Conservation (phyloP, 1,140 invertebrate genomes). For the Formica exsecta region DNA sequence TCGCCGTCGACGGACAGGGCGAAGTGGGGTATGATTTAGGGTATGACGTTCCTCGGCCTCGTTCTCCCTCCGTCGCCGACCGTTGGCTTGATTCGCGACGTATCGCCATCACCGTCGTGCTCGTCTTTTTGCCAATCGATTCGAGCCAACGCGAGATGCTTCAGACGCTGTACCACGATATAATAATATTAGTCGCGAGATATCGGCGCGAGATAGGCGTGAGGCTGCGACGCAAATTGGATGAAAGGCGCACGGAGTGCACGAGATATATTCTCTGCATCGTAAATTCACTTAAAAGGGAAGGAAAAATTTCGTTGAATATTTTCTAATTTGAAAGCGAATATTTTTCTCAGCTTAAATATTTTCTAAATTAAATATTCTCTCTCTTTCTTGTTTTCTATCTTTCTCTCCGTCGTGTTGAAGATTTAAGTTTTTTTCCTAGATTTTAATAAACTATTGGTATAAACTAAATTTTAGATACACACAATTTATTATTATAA, state of each 20-base stretch:
- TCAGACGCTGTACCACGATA: background rate
- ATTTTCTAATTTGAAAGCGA: background rate
- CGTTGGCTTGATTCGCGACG: conserved; percentile 10
- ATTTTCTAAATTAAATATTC: background rate
- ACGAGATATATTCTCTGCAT: background rate
- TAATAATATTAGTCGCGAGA: conserved; percentile 45
- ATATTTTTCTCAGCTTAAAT: background rate
- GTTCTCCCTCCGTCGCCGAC: background rate
- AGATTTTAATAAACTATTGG: conserved; percentile 4
- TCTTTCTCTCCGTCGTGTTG: background rate
- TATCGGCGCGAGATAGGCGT: conserved; percentile 7
- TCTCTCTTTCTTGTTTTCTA: background rate
- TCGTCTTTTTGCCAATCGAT: conserved; percentile 56
- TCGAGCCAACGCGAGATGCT: conserved; percentile 14
- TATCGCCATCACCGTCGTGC: conserved; percentile 47
- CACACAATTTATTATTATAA: background rate
- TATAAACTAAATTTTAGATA: background rate
- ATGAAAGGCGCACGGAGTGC: background rate
- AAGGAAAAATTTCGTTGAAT: background rate
- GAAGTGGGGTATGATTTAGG: conserved; percentile 67
- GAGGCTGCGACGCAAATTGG: conserved; percentile 18
- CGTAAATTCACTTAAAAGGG: background rate
- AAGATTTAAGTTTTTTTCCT: background rate
- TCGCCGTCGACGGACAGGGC: conserved; percentile 33
- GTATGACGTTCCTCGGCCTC: conserved; percentile 22